A percentile compares a stretch with the other conserved stretches of the same genome.
Conservation (phyloP, 2,888 invertebrate species). For the Stenichneumon culpator region DNA sequence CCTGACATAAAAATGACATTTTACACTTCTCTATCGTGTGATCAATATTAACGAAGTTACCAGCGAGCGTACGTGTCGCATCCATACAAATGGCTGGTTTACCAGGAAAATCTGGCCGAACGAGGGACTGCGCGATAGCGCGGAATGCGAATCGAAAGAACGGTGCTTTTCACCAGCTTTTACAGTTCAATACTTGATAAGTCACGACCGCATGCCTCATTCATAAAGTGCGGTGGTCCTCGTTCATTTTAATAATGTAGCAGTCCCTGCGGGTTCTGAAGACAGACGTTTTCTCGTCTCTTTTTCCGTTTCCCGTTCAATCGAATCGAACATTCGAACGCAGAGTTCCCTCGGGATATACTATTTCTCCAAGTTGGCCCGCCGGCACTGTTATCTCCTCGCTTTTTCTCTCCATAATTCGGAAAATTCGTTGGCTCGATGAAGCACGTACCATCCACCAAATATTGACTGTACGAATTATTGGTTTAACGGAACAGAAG, state of each 20-base stretch:
- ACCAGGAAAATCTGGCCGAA: constrained; percentile 75
- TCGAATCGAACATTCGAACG: constrained; percentile 62
- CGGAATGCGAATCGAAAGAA: constrained; percentile 2
- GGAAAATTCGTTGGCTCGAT: constrained; percentile 39
- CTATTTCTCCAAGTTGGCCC: constrained; percentile 51
- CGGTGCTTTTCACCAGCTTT: constrained; percentile 37
- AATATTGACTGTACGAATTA: constrained; percentile 66
- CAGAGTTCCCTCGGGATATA: constrained; percentile 54
- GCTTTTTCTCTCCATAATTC: constrained; percentile 33
- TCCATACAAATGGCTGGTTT: constrained; percentile 78
- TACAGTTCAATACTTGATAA: constrained; percentile 54
- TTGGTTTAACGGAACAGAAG: constrained; percentile 42
- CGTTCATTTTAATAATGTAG: constrained; percentile 57
- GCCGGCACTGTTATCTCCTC: background rate
- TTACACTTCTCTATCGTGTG: constrained; percentile 32
- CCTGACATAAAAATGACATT: constrained; percentile 30
- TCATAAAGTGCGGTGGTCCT: constrained; percentile 36
- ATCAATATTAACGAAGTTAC: constrained; percentile 73
- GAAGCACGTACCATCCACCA: constrained; percentile 47
- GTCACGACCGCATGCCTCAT: constrained; percentile 43
- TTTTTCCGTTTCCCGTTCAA: constrained; percentile 39
- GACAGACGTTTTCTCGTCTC: constrained; percentile 14
- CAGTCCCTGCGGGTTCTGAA: constrained; percentile 23
- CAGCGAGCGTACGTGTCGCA: constrained; percentile 41
- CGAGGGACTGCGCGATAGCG: constrained; percentile 28